phyloP scores from a whole-genome alignment of 2,113 vertebrate genomes.

The Pteronura brasiliensis region DNA sequence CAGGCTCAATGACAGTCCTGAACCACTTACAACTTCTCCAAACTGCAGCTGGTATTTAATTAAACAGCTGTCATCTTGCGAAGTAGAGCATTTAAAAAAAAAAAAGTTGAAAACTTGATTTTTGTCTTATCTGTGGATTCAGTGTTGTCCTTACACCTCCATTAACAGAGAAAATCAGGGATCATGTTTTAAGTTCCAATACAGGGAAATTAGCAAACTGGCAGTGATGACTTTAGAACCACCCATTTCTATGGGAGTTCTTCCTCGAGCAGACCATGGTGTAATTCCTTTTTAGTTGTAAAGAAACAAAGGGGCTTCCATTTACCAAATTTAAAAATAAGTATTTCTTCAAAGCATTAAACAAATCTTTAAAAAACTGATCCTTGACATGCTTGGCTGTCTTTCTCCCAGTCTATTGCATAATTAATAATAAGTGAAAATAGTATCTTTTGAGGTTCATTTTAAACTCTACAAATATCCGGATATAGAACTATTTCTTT shows the following conservation, averaged over 20 bases:
- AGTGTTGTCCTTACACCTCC: neutral
- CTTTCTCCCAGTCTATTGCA: neutral
- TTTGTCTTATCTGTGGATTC: neutral
- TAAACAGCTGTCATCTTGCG: neutral
- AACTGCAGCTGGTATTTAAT: too few relatives aligned
- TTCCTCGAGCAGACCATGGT: too few relatives aligned
- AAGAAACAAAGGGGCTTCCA: neutral
- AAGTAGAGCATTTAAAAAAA: neutral
- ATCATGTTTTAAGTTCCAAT: neutral
- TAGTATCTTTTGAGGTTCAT: neutral
- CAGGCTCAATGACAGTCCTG: neutral
- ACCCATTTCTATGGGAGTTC: neutral
- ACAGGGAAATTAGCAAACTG: neutral
- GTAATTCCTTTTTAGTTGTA: too few relatives aligned
- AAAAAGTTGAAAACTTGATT: neutral
- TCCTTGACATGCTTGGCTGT: neutral
- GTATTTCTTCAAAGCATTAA: neutral
- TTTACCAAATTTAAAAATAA: neutral
- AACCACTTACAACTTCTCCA: neutral
- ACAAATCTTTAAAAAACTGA: neutral
- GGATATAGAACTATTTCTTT: neutral
- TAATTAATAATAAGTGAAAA: neutral
- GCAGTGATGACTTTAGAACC: accelerated
- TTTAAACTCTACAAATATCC: neutral
- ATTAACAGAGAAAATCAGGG: neutral